Evolutionary conservation across 2,797 vertebrate genomes (phyloP), one percentile per base, ranked within the genome.

Genomic region (Allobates femoralis): DNA sequence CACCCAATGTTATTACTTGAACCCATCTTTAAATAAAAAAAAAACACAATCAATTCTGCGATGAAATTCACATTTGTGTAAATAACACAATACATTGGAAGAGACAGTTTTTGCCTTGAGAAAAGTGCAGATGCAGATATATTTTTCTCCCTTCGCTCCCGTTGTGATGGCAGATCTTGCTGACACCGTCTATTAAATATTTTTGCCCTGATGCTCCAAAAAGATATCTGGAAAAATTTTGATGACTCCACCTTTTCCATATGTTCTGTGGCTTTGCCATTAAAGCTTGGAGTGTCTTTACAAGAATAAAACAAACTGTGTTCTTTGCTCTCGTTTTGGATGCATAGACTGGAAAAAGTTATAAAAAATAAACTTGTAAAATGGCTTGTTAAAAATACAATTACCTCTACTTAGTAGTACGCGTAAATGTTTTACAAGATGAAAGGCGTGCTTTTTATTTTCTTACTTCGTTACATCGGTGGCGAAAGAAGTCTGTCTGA

Each of bases 371-470:
- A 94, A 93, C 93, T 94, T 95, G 94, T 95, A 96, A 97, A 96
- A 97, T 94, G 96, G 98, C 97, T 98, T 99, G 97, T 98, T 98
- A 96, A 99, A 98, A 92, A 95, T 99, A 97, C 96, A 97, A 98
- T 99, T 99, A 99, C 98, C 98, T 99, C 98, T 97, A 97, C 98
- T 97, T 97, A 99, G 98, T 97, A 97, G 97, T 99, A 97, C 96
- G 96, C 95, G 93, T 99, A 97, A 97, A 98, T 96, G 95, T 98
- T 98, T 97, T 97, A 97, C 96, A 97, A 97, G 96, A 98, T 98
- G 97, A 98, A 97, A 97, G 97, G 96, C 97, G 98, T 99, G 97
- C 96, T 99, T 98, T 99, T 99, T 99, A 99, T 99, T 99, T 99
- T 99, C 98, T 96, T 99, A 99, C 98, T 96, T 98, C 96, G 97